These are phyloP conservation scores for Oithona nana DNA, from an alignment of 2,888 invertebrate species.

Conservation along the genomic window DNA sequence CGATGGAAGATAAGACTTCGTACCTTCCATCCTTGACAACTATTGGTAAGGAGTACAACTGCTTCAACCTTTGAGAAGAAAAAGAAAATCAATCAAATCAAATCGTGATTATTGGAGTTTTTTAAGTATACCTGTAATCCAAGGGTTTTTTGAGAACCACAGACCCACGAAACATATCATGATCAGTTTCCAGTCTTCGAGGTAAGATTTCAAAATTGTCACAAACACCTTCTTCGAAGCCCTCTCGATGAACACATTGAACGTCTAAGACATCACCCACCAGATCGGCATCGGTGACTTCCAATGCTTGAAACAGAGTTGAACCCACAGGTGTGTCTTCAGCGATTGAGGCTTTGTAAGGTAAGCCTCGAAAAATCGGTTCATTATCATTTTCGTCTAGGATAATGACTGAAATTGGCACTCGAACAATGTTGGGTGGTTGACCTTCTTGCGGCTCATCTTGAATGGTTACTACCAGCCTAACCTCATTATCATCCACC, in stretches of 20 bases:
- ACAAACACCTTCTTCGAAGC: constrained; percentile 38
- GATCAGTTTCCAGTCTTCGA: constrained; percentile 10
- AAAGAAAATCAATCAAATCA: not conserved
- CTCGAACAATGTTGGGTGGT: constrained; percentile 46
- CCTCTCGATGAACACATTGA: constrained; percentile 30
- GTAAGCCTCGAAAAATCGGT: constrained; percentile 45
- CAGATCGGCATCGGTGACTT: constrained; percentile 56
- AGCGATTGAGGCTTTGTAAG: constrained; percentile 55
- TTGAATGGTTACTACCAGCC: constrained; percentile 59
- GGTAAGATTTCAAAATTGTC: constrained; percentile 44
- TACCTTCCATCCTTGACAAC: constrained; percentile 49
- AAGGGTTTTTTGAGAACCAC: constrained; percentile 47
- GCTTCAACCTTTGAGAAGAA: constrained; percentile 27
- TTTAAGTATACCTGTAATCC: constrained; percentile 43
- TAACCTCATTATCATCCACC: constrained; percentile 22
- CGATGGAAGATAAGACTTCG: constrained; percentile 49
- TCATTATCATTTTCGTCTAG: constrained; percentile 74
- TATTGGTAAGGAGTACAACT: constrained; percentile 51
- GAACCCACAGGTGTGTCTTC: constrained; percentile 54
- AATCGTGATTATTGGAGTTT: not conserved
- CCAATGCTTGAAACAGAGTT: constrained; percentile 48
- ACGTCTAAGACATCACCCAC: constrained; percentile 62
- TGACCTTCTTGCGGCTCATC: constrained; percentile 42
- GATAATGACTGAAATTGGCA: constrained; percentile 60
- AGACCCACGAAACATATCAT: constrained; percentile 40